Conservation (phyloP, 2,888 invertebrate genomes). For the Drosophila pullipes region DNA sequence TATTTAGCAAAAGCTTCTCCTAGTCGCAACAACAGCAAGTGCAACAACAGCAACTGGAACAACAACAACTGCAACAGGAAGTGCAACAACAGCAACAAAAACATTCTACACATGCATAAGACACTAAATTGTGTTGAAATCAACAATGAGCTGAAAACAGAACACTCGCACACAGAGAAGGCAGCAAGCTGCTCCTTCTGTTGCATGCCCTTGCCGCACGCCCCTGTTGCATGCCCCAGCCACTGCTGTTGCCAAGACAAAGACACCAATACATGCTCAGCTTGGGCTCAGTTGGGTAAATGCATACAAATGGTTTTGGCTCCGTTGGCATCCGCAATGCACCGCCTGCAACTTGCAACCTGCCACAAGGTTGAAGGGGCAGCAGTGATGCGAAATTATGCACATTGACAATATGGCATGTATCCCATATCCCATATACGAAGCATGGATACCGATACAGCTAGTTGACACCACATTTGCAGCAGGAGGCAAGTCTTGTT, state of each 20-base stretch:
- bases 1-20: constrained; percentile 72
- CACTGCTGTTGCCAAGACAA: constrained; percentile 40
- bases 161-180: constrained; percentile 39
- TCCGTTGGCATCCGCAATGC: constrained; percentile 24
- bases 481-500: constrained; percentile 27
- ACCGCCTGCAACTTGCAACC: background rate
- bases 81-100: constrained; percentile 34
- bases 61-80: constrained; percentile 34
- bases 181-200: constrained; percentile 6
- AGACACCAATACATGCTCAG: constrained; percentile 54
- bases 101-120: constrained; percentile 61
- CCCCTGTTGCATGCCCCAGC: background rate
- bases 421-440: background rate
- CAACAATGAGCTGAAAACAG: constrained; percentile 78
- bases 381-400: constrained; percentile 71
- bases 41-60: constrained; percentile 34
- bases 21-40: constrained; percentile 36
- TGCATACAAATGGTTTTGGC: constrained; percentile 70
- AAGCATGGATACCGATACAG: constrained; percentile 54
- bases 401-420: constrained; percentile 68
- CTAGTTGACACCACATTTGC: constrained; percentile 59
- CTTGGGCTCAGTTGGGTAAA: constrained; percentile 66
- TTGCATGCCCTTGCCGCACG: background rate
- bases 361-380: background rate
- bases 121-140: constrained; percentile 82